Percentiles rank a stretch among this genome's conserved stretches.
phyloP scores from a whole-genome alignment of 1,140 invertebrate species.

The Calliphora vicina region DNA sequence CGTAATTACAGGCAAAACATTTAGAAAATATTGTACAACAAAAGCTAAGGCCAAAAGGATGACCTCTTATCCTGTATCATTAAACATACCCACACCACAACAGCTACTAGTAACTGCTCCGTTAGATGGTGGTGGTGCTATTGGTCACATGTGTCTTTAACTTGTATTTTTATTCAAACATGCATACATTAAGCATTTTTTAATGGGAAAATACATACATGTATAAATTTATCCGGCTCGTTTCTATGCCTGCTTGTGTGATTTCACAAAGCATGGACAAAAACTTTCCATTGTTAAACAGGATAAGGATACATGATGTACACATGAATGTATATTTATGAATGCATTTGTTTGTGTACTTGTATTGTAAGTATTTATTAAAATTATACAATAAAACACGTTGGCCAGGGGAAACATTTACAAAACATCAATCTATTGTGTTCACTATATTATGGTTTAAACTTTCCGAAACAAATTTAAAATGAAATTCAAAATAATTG shows the following conservation, averaged over 20 bases:
- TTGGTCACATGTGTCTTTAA: background rate
- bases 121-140: too few species aligned
- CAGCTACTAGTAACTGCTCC: too few species aligned
- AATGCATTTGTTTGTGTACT: background rate
- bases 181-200: too few species aligned
- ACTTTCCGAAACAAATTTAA: background rate
- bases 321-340: background rate
- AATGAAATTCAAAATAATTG: background rate
- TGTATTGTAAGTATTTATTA: conserved; percentile 1
- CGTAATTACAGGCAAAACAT: background rate
- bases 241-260: too few species aligned
- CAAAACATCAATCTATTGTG: conserved; percentile 23
- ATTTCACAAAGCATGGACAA: too few species aligned
- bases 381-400: conserved; percentile 27
- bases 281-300: too few species aligned
- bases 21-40: conserved; percentile 1
- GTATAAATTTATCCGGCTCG: too few species aligned
- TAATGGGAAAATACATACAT: too few species aligned
- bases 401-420: conserved; percentile 22
- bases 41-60: background rate
- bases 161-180: background rate
- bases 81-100: background rate
- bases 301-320: too few species aligned
- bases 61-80: background rate
- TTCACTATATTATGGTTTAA: conserved; percentile 25